phyloP scores from a whole-genome alignment of 2,888 invertebrate genomes.

The Cephalotes varians region DNA sequence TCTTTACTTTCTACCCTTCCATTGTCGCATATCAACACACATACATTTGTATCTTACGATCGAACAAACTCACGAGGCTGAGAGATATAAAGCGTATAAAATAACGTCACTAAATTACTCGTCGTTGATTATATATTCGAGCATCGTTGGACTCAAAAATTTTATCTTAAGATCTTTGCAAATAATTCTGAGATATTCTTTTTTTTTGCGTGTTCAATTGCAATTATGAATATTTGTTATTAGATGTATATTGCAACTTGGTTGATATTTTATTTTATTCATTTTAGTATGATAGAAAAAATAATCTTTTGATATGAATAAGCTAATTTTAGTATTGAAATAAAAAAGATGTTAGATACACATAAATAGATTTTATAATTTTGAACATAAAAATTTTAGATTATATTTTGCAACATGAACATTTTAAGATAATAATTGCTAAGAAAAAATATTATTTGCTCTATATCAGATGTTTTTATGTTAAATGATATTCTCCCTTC shows the following conservation, averaged over 20 bases:
- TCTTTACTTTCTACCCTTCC: conserved; percentile 43
- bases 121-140: conserved; percentile 70
- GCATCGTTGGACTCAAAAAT: conserved; percentile 29
- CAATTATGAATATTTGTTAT: not conserved
- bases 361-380: not conserved
- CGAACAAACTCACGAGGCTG: conserved; percentile 8
- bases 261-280: not conserved
- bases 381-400: not conserved
- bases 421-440: not conserved
- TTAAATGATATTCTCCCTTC: not conserved
- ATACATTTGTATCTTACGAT: not conserved
- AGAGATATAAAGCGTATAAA: conserved; percentile 76
- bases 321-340: not conserved
- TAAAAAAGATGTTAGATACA: not conserved
- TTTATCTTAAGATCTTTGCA: not conserved
- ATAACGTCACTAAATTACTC: conserved; percentile 80
- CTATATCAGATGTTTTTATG: not conserved
- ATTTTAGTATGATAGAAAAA: not conserved
- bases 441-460: not conserved
- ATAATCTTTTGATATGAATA: not conserved
- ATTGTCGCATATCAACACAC: not conserved
- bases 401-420: too few species aligned
- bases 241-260: not conserved
- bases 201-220: not conserved
- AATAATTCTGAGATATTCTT: not conserved